Conservation (phyloP, 2,113 vertebrate genomes). For the Calypte anna region DNA sequence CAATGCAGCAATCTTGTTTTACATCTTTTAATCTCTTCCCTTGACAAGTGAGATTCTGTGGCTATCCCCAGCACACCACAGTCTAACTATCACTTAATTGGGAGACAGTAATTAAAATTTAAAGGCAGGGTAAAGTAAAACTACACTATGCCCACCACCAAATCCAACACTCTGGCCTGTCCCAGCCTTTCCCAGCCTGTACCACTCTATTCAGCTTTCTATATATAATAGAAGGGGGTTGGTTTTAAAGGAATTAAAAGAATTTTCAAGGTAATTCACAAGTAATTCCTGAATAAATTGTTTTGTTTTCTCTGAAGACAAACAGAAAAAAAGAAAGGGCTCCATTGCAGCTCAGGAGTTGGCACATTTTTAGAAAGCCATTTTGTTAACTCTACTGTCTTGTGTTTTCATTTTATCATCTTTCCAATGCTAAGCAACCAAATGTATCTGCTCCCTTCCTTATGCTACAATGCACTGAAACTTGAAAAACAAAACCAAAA, state of each 20-base stretch:
- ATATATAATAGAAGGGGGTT: accelerated
- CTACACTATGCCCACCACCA: neutral
- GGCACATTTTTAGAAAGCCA: neutral
- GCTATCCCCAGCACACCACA: neutral
- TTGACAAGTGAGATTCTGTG: neutral
- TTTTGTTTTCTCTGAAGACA: neutral
- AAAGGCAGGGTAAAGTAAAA: neutral
- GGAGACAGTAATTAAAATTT: neutral
- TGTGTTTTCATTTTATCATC: constrained; percentile 7
- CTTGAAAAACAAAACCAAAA: neutral
- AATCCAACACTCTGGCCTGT: neutral
- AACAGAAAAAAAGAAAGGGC: neutral
- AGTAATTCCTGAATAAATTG: neutral
- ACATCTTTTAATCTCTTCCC: neutral
- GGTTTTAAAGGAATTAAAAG: neutral
- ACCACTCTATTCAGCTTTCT: neutral
- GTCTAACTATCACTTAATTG: neutral
- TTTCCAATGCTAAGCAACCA: constrained; percentile 28
- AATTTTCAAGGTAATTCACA: neutral
- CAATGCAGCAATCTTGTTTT: neutral
- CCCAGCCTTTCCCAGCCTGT: neutral
- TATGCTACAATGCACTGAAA: neutral
- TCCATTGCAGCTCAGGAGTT: neutral
- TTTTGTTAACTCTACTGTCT: neutral
- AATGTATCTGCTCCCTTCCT: neutral